These are phyloP conservation scores for Dinothrombium tinctorium DNA, from an alignment of 1,140 invertebrate species.

Conservation along the genomic window DNA sequence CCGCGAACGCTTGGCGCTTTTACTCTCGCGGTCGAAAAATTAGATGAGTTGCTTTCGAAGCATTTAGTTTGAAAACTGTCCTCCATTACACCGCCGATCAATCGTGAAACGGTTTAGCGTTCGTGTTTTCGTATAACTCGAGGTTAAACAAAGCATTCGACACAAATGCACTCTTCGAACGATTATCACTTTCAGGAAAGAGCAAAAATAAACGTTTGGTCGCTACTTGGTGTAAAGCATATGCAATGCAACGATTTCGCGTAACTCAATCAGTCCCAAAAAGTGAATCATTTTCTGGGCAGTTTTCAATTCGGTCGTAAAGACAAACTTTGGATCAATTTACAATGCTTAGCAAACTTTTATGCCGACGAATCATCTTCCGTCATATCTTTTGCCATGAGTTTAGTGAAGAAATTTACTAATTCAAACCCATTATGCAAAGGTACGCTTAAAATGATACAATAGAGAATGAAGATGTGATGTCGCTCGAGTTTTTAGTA, in stretches of 20 bases:
- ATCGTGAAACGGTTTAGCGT: constrained; percentile 50
- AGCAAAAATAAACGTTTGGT: constrained; percentile 16
- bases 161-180: neutral
- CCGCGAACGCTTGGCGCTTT: neutral
- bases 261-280: constrained; percentile 55
- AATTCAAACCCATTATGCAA: no score
- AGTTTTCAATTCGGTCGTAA: constrained; percentile 92
- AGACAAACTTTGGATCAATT: constrained; percentile 71
- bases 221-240: constrained; percentile 34
- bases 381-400: no score
- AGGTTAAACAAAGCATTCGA: constrained; percentile 26
- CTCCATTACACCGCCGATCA: constrained; percentile 65
- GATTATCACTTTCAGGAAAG: constrained; percentile 9
- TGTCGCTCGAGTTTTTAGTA: no score
- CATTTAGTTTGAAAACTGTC: constrained; percentile 65
- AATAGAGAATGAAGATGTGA: no score
- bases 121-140: constrained; percentile 59
- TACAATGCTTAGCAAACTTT: no score
- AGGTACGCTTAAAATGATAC: no score
- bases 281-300: constrained; percentile 91
- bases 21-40: neutral
- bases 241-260: constrained; percentile 33
- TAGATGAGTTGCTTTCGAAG: neutral
- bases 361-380: no score
- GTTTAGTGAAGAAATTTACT: no score